Percentiles rank a stretch among this genome's conserved stretches.
Conservation (phyloP, 2,113 vertebrate genomes). For the Mormyrus lacerda region DNA sequence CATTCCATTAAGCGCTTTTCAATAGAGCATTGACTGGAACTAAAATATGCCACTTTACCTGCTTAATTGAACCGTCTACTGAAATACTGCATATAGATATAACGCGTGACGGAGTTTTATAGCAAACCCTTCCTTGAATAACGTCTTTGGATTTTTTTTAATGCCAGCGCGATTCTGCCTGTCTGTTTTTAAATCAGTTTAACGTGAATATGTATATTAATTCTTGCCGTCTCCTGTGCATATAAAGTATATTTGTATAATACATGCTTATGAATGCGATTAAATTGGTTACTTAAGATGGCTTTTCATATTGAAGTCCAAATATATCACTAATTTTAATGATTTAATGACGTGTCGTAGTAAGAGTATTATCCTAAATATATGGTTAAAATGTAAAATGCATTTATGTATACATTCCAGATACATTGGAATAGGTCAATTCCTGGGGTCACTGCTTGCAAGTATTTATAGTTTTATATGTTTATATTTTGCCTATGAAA, state of each 20-base stretch:
- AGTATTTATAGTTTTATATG: neutral
- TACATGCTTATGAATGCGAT: neutral
- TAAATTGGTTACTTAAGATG: neutral
- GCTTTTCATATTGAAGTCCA: neutral
- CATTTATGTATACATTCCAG: neutral
- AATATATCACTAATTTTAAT: neutral
- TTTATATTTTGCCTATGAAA: neutral
- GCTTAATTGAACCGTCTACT: slow-evolving; percentile 80
- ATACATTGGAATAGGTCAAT: neutral
- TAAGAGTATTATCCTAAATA: neutral
- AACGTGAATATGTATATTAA: neutral
- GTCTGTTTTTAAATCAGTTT: neutral
- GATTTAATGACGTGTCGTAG: neutral
- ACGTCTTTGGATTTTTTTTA: neutral
- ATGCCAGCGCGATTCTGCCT: neutral
- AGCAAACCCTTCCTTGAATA: neutral
- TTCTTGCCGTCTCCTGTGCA: neutral
- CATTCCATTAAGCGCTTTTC: slow-evolving; percentile 95
- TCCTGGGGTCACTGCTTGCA: neutral
- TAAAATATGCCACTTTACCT: slow-evolving; percentile 82
- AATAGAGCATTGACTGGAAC: slow-evolving; percentile 92
- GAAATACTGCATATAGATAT: slow-evolving; percentile 57
- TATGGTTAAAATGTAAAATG: neutral
- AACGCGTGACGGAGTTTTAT: slow-evolving; percentile 4
- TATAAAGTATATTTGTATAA: neutral